Conservation (phyloP, 2,113 vertebrate species). For the Phainopepla nitens region DNA sequence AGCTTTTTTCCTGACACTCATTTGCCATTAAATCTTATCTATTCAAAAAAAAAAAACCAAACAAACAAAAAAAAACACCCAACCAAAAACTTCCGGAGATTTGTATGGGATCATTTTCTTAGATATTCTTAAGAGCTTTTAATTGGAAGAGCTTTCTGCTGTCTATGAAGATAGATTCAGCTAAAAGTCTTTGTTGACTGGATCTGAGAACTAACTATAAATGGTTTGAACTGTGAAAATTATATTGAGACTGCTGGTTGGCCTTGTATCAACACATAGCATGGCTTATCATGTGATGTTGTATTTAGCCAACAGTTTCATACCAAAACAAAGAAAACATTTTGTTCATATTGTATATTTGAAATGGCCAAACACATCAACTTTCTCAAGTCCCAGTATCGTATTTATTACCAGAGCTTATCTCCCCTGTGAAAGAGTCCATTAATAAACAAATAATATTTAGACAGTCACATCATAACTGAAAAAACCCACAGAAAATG, state of each 20-base stretch:
- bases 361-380: conserved; percentile 3
- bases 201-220: conserved; percentile 44
- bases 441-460: conserved; percentile 28
- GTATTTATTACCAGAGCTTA: background rate
- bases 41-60: background rate
- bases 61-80: background rate
- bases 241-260: background rate
- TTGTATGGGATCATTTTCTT: background rate
- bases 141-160: background rate
- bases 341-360: conserved; percentile 8
- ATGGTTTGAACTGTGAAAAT: conserved; percentile 25
- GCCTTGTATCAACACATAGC: conserved; percentile 20
- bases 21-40: background rate
- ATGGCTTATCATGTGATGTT: background rate
- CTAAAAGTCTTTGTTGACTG: background rate
- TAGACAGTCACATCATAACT: background rate
- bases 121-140: background rate
- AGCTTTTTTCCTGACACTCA: background rate
- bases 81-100: background rate
- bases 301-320: conserved; percentile 34
- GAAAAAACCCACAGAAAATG: background rate
- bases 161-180: background rate
- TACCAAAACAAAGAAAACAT: conserved; percentile 36
- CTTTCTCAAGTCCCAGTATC: background rate
- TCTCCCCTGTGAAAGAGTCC: background rate